phyloP scores from a whole-genome alignment of 2,888 invertebrate genomes.

The Xanthia togata region DNA sequence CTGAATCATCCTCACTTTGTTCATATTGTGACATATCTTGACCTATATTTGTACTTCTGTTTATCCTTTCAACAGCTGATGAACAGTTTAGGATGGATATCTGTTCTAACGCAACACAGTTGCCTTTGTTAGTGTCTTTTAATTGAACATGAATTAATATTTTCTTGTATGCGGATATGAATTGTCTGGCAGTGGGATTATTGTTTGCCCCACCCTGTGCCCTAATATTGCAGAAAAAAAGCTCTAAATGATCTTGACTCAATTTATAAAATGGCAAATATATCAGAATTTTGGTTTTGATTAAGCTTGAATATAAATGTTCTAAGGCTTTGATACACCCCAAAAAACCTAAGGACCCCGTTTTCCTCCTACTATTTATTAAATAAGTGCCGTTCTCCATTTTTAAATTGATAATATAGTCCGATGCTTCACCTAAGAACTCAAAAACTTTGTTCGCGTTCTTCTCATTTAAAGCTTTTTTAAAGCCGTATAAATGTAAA shows the following conservation, averaged over 20 bases:
- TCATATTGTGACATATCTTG: neutral
- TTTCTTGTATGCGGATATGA: neutral
- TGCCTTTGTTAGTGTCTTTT: conserved; percentile 5
- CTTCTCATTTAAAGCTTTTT: no score
- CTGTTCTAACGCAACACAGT: conserved; percentile 10
- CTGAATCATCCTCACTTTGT: neutral
- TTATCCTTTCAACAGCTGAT: conserved; percentile 6
- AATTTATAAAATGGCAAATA: no score
- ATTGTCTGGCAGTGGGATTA: conserved; percentile 8
- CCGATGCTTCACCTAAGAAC: no score
- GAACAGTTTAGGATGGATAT: neutral
- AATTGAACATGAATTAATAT: neutral
- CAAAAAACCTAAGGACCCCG: no score
- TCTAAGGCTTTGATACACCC: no score
- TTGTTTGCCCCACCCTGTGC: conserved; percentile 7
- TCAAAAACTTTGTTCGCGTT: no score
- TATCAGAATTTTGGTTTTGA: no score
- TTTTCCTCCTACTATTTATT: no score
- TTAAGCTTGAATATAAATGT: no score
- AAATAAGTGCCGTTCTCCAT: no score
- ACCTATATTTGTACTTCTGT: neutral
- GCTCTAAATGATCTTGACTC: neutral
- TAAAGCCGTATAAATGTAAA: no score
- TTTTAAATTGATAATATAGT: no score
- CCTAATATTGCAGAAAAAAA: conserved; percentile 12